Evolutionary conservation across 1,140 invertebrate species (phyloP).

Genomic region (Contarinia nasturtii): DNA sequence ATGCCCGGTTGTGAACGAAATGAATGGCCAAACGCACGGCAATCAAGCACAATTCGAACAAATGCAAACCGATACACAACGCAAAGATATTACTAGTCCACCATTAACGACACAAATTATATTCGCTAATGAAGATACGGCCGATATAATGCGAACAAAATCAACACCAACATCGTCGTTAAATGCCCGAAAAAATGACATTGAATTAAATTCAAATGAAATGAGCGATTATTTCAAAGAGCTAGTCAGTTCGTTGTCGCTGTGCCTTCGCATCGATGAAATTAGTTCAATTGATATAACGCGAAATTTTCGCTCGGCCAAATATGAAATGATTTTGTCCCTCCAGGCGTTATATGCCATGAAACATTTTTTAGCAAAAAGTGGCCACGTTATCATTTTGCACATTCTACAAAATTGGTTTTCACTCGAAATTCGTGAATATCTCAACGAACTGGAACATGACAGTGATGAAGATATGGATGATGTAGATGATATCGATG

Average conservation of each 20-base stretch:
- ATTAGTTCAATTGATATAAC: conserved; percentile 15
- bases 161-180: background rate
- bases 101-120: conserved; percentile 22
- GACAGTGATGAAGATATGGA: background rate
- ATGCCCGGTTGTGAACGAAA: conserved; percentile 19
- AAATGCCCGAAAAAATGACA: background rate
- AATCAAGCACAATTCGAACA: conserved; percentile 28
- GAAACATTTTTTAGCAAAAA: conserved; percentile 39
- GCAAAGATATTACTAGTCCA: background rate
- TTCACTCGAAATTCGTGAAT: conserved; percentile 30
- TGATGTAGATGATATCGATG: background rate
- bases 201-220: background rate
- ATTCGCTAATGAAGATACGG: conserved; percentile 23
- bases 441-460: conserved; percentile 1
- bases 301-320: conserved; percentile 22
- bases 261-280: conserved; percentile 15
- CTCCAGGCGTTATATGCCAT: conserved; percentile 39
- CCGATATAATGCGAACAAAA: conserved; percentile 7
- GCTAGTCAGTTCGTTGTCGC: conserved; percentile 16
- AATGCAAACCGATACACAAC: conserved; percentile 20
- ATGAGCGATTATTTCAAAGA: conserved; percentile 19
- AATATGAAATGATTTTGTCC: conserved; percentile 45
- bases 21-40: conserved; percentile 28
- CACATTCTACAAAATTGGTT: conserved; percentile 42
- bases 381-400: conserved; percentile 45